Evolutionary conservation across 2,888 invertebrate species (phyloP), one percentile per base, ranked within the genome.

Genomic region (Anodontia alba): DNA sequence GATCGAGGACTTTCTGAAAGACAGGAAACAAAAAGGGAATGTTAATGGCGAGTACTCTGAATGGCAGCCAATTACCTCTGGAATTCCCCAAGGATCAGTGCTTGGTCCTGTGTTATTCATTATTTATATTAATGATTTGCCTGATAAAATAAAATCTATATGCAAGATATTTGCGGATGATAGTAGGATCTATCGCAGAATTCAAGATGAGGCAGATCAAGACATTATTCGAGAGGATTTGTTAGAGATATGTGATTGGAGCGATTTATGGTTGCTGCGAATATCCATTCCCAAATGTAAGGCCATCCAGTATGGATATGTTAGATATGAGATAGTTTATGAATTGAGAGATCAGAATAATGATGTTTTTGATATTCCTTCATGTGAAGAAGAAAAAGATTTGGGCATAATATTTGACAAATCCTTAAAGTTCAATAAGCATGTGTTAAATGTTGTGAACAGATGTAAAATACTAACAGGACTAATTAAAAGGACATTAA

Each of bases 101-200:
- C 62, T 62, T 20, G 62, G 33, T 20, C 62, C 62, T 20, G 33
- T 62, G 17, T 62, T 62, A 33, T 62, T 62, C n/a, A 62, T 33
- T 23, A 31, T 62, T 1, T 62, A 62, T 33, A 62, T 62, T 12
- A 62, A 62, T 62, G 62, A 62, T 17, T 62, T 62, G 20, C 62
- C 62, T 5, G 31, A 62, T 33, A 33, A 8, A 15, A 3, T 62
- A 17, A 10, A 17, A 17, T 62, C 62, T 12, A 20, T 62, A 17
- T 33, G 62, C 33, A 62, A 62, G 33, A 62, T 62, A 10, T 62
- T 62, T 29, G 33, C 62, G 3, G 62, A 62, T 23, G 62, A 62
- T 62, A 62, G 17, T 20, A 62, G 33, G 20, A 33, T 62, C 20
- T 62, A 62, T 17, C 26, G 62, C 5, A 33, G 33, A 1, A 62